Evolutionary conservation across 2,797 vertebrate genomes (phyloP), one percentile per base, ranked within the genome.

Genomic region (Rhinogobio ventralis): DNA sequence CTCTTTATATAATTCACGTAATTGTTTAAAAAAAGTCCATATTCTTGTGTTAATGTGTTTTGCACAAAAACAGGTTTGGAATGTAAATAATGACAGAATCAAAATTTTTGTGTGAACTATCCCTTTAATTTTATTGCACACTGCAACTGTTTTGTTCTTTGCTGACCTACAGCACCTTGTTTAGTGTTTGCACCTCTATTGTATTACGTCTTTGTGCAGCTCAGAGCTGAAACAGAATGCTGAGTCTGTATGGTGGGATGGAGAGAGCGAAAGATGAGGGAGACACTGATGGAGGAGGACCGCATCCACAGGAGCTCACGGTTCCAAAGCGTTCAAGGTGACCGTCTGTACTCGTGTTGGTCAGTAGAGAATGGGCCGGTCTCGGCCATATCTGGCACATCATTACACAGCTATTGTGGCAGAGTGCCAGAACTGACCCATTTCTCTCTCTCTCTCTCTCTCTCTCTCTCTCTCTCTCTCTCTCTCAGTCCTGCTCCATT

Each of bases 271-370:
- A 74, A 66, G 60, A 67, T 9, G 60, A 79, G 77, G 62, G 77
- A 67, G 57, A 74, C 60, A 57, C 25, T 75, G 75, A 72, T 79
- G 36, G 69, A 85, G 49, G 25, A 79, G 66, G 23, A 45, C 71
- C 49, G 8, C 23, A 51, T 67, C 23, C 66, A 64, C 7, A 68
- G 39, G 36, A 74, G 60, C 79, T 46, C 42, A 25, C 49, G 11
- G 57, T 49, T 75, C 55, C 74, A 75, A 19, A 39, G 64, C 7
- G 89, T 93, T 95, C 94, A 95, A 95, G 95, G 95, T 95, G 95
- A 95, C 94, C 92, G 94, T 94, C 94, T 94, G 94, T 90, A 89
- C 85, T 88, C 90, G 89, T 90, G 89, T 86, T 89, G 92, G 90
- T 91, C 92, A 92, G 86, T 53, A 60, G 82, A 87, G 76, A 85